Evolutionary conservation across 2,113 vertebrate species (phyloP).

Genomic region (Odontesthes bonariensis): DNA sequence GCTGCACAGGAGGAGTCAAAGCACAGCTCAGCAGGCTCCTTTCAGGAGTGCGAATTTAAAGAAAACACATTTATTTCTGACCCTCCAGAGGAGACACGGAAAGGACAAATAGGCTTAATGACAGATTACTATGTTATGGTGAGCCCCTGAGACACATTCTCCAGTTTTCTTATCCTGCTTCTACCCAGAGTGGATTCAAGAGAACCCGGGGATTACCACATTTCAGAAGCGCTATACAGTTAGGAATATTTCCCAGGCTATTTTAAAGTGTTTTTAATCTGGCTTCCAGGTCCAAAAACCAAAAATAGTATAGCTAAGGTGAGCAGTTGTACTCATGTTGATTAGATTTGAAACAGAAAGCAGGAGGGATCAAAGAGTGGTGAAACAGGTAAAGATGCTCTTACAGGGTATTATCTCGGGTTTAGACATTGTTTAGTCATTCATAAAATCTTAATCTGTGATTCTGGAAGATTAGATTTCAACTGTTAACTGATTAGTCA

Average conservation of each 20-base stretch:
- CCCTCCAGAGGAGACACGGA: conserved; percentile 1
- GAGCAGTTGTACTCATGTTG: neutral
- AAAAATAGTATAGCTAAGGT: conserved; percentile 32
- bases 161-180: conserved; percentile 77
- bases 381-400: neutral
- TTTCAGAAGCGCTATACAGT: conserved; percentile 79
- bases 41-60: neutral
- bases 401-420: neutral
- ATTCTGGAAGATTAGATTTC: neutral
- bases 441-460: conserved; percentile 2
- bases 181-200: conserved; percentile 77
- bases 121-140: neutral
- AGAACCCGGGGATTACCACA: conserved; percentile 76
- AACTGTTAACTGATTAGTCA: neutral
- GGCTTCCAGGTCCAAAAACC: conserved; percentile 36
- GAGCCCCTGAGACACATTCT: conserved; percentile 35
- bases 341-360: neutral
- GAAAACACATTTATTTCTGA: neutral
- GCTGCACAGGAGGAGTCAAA: neutral
- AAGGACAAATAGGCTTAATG: neutral
- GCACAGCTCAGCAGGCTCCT: no score
- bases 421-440: conserved; percentile 1
- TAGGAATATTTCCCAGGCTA: conserved; percentile 65
- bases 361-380: neutral
- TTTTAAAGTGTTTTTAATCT: conserved; percentile 71